phyloP scores from a whole-genome alignment of 2,113 vertebrate genomes.

The Symphodus melops region DNA sequence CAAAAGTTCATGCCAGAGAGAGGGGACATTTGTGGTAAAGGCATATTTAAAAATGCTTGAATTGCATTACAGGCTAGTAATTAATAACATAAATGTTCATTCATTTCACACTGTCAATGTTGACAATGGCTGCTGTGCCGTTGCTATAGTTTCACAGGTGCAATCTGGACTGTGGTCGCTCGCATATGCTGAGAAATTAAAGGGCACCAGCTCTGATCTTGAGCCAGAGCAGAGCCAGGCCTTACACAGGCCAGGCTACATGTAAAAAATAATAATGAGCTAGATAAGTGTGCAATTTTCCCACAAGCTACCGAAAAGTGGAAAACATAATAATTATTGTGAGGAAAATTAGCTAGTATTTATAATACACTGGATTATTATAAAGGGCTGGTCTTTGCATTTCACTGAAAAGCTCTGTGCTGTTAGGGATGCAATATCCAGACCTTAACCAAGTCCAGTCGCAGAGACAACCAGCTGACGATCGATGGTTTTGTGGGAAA shows the following conservation, averaged over 20 bases:
- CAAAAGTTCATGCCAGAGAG: not conserved
- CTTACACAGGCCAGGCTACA: constrained; percentile 14
- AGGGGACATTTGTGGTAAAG: constrained; percentile 7
- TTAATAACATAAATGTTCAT: constrained; percentile 35
- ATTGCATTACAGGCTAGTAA: constrained; percentile 32
- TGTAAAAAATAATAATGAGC: constrained; percentile 12
- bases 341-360: not conserved
- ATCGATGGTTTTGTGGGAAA: constrained; percentile 57
- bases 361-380: constrained; percentile 1
- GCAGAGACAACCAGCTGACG: constrained; percentile 60
- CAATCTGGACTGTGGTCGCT: constrained; percentile 22
- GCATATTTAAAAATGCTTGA: constrained; percentile 27
- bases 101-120: constrained; percentile 28
- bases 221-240: constrained; percentile 32
- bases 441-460: constrained; percentile 44
- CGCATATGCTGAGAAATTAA: constrained; percentile 35
- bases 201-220: constrained; percentile 26
- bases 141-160: constrained; percentile 36
- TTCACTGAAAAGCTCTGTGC: constrained; percentile 46
- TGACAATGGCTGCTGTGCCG: constrained; percentile 27
- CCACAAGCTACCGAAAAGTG: not conserved
- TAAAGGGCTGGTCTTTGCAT: constrained; percentile 42
- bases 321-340: not conserved
- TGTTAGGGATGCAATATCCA: constrained; percentile 56
- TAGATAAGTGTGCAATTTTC: not conserved